These are phyloP conservation scores for Hippocampus mohnikei DNA, from an alignment of 2,113 vertebrate species.

Conservation along the genomic window DNA sequence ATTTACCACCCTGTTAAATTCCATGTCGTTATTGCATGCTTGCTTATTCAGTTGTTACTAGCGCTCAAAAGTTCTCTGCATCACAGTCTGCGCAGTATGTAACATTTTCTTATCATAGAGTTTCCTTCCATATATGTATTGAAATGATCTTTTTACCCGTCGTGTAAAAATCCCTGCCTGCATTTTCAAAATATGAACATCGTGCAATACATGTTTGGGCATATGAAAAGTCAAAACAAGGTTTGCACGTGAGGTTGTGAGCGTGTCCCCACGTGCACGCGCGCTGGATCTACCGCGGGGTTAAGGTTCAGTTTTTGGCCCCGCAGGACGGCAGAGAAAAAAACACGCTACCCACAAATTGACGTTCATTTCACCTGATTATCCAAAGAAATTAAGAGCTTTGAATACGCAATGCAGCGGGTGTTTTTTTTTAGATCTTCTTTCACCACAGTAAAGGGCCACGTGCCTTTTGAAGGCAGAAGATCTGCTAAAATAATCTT, in stretches of 20 bases:
- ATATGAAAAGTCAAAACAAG: background rate
- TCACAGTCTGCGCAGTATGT: too few species aligned
- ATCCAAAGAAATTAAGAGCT: background rate
- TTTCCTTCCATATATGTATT: background rate
- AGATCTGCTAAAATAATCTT: conserved; percentile 63
- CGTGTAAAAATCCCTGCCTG: conserved; percentile 3
- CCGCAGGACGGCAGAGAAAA: conserved; percentile 6
- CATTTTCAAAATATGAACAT: background rate
- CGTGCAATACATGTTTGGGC: too few species aligned
- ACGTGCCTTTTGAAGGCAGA: conserved; percentile 23
- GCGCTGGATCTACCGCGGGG: background rate
- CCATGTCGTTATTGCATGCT: background rate
- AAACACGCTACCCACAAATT: background rate
- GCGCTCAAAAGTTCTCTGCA: background rate
- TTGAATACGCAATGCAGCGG: conserved; percentile 2
- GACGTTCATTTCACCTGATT: conserved; percentile 3
- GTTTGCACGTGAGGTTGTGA: conserved; percentile 1
- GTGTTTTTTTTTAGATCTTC: conserved; percentile 7
- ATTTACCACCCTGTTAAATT: background rate
- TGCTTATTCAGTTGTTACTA: background rate
- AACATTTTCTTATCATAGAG: background rate
- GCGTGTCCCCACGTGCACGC: too few species aligned
- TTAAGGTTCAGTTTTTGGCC: background rate
- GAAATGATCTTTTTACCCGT: background rate
- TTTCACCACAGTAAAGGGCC: conserved; percentile 19